These are phyloP conservation scores for Amblyornis subalaris DNA, from an alignment of 2,113 vertebrate species.

Conservation along the genomic window DNA sequence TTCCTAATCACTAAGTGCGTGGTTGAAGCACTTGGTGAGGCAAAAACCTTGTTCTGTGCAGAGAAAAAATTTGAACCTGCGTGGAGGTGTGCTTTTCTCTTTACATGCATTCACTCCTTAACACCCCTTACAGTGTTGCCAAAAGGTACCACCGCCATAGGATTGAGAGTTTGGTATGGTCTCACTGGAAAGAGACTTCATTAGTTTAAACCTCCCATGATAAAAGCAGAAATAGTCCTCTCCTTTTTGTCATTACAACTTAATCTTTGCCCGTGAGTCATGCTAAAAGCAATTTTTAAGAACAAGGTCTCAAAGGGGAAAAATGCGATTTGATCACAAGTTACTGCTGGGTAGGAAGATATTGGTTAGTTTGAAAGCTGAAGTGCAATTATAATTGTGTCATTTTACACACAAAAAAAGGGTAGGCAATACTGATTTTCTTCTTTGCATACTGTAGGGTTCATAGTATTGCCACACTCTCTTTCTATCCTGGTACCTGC, in stretches of 20 bases:
- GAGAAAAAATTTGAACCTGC: not conserved
- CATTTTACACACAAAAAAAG: not conserved
- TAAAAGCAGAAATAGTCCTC: not conserved
- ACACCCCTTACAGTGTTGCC: not conserved
- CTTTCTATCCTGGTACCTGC: not conserved
- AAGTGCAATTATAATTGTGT: not conserved
- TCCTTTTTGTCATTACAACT: conserved; percentile 15
- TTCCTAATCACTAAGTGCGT: not conserved
- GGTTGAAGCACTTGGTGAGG: not conserved
- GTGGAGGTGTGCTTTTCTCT: not conserved
- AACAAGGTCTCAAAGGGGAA: not conserved
- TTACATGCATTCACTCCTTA: not conserved
- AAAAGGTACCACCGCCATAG: not conserved
- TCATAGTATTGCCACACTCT: not conserved
- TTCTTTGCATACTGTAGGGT: not conserved
- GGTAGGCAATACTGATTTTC: not conserved
- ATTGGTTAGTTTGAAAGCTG: not conserved
- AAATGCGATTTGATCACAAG: not conserved
- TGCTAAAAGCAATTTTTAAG: conserved; percentile 19
- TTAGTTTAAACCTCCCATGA: conserved; percentile 18
- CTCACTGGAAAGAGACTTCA: not conserved
- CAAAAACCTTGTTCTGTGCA: not conserved
- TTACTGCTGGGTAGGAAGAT: not conserved
- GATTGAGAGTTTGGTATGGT: not conserved
- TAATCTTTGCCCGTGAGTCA: not conserved